Percentiles rank a stretch among this genome's conserved stretches.
These are phyloP conservation scores for Symphodus melops DNA, from an alignment of 2,113 vertebrate species.

Conservation along the genomic window DNA sequence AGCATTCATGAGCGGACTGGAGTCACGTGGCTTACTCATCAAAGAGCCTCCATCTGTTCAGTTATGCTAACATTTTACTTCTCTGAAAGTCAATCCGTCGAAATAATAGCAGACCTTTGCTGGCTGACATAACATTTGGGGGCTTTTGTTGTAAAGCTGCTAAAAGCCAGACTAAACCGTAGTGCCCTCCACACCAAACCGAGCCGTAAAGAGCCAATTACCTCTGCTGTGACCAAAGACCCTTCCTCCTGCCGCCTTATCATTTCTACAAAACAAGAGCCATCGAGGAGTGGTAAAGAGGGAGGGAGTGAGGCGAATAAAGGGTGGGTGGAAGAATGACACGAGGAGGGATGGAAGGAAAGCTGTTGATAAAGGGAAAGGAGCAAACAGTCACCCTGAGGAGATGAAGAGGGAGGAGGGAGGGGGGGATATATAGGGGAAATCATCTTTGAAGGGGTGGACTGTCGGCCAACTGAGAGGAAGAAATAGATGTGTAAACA, in stretches of 20 bases:
- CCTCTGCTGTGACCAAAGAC: slow-evolving; percentile 52
- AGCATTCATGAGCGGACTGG: background rate
- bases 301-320: slow-evolving; percentile 27
- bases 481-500: slow-evolving; percentile 77
- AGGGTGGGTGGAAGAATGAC: slow-evolving; percentile 51
- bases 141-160: slow-evolving; percentile 23
- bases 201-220: slow-evolving; percentile 69
- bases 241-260: slow-evolving; percentile 46
- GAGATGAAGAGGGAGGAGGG: slow-evolving; percentile 50
- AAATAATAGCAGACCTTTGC: slow-evolving; percentile 15
- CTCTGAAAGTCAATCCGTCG: slow-evolving; percentile 17
- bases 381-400: slow-evolving; percentile 51
- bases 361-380: slow-evolving; percentile 57
- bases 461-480: slow-evolving; percentile 60
- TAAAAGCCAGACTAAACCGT: slow-evolving; percentile 41
- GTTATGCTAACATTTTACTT: slow-evolving; percentile 12
- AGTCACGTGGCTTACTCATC: background rate
- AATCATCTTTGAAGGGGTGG: slow-evolving; percentile 70
- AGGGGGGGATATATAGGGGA: slow-evolving; percentile 55
- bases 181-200: slow-evolving; percentile 40
- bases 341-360: slow-evolving; percentile 44
- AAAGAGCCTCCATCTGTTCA: slow-evolving; percentile 33
- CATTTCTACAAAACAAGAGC: slow-evolving; percentile 58
- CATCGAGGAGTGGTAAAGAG: slow-evolving; percentile 50
- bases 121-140: background rate